Base-by-base conservation (phyloP, 2,113 vertebrate genomes). In the Hystrix brachyura region DNA sequence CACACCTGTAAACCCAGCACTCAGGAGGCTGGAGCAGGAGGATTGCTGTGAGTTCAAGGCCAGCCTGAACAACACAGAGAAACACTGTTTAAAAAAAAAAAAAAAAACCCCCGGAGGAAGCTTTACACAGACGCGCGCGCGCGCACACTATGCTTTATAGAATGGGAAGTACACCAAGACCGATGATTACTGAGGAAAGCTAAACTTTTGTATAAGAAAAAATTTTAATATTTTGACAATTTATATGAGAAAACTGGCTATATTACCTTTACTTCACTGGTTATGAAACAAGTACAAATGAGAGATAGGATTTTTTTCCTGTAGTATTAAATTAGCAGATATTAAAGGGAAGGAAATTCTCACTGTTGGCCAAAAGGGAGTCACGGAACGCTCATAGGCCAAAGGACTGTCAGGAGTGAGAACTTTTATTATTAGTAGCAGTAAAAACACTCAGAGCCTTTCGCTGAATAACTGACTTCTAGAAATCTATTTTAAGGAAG, bases 381-480 rank as follows among this genome's bases (percentile, higher is more conserved):
- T 38, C 51, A 55, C 32, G 34, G 51, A 90, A 69, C 13, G 19
- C 11, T 89, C 15, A 46, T 18, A 55, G 5, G 43, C 43, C 53
- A 65, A 17, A 83, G 55, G 53, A 21, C 0, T 89, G 90, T 64
- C 72, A 65, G 72, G 27, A n/a, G 38, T 18, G 23, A 32, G 17
- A 80, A 19, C 25, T 87, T 65, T 76, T 53, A 60, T 65, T 67
- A 55, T 27, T 57, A 80, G 29, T 72, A 86, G 51, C 19, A 46
- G 38, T 62, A 76, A 87, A 93, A 87, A 87, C 32, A 82, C n/a
- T 82, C 43, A 69, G 43, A 46, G 43, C n/a, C n/a, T 86, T 86
- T 57, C 3, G 23, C 17, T 27, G n/a, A 82, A 19, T 72, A 84
- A 87, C 23, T 84, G 85, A 83, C 38, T 38, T 59, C 32, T n/a